Evolutionary conservation across 2,797 vertebrate species (phyloP).

Genomic region (Choloepus didactylus): DNA sequence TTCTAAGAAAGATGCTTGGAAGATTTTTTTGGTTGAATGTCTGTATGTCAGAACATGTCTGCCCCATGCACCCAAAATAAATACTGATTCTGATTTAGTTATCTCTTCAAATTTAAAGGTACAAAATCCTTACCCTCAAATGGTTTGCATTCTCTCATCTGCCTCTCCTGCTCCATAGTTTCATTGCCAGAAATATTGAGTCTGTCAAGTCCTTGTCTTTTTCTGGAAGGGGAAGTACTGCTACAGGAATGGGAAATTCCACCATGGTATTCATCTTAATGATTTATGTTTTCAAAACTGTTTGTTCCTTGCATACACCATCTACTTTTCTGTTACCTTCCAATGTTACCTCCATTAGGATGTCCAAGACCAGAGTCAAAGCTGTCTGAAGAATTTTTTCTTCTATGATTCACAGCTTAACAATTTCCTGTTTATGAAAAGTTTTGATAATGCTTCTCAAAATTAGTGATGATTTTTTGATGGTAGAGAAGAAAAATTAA

Average conservation of each 20-base stretch:
- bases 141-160: slow-evolving; percentile 78
- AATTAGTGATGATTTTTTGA: slow-evolving; percentile 81
- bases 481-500: slow-evolving; percentile 9
- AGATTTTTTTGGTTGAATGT: not conserved
- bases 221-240: slow-evolving; percentile 77
- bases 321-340: slow-evolving; percentile 85
- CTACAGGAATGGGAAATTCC: slow-evolving; percentile 61
- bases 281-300: slow-evolving; percentile 82
- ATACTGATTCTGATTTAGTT: slow-evolving; percentile 85
- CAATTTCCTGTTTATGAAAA: slow-evolving; percentile 78
- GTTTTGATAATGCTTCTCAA: slow-evolving; percentile 85
- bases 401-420: slow-evolving; percentile 83
- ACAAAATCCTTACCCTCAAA: slow-evolving; percentile 87
- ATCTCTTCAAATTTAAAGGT: slow-evolving; percentile 85
- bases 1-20: slow-evolving; percentile 74
- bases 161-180: slow-evolving; percentile 55
- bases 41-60: not conserved
- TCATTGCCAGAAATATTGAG: slow-evolving; percentile 73
- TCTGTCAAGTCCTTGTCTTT: slow-evolving; percentile 77
- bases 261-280: slow-evolving; percentile 67
- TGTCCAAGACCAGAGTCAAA: slow-evolving; percentile 80
- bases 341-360: slow-evolving; percentile 82
- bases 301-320: slow-evolving; percentile 85
- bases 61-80: slow-evolving; percentile 85
- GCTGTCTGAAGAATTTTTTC: slow-evolving; percentile 84